phyloP scores from a whole-genome alignment of 2,113 vertebrate species.

The Sporophila hypoxantha region DNA sequence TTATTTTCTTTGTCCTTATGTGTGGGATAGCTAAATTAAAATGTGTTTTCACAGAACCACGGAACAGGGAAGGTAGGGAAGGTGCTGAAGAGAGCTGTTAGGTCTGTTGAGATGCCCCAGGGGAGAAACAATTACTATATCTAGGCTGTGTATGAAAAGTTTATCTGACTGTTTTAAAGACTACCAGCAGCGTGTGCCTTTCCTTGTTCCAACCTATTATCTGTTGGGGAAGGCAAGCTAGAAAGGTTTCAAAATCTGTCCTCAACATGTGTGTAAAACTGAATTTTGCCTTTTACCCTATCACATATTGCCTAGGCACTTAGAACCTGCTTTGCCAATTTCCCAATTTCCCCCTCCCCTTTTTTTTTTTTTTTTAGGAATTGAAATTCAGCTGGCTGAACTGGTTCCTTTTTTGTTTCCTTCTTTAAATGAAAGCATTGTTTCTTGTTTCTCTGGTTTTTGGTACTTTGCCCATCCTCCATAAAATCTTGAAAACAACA shows the following conservation, averaged over 20 bases:
- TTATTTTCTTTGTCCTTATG: constrained; percentile 24
- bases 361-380: neutral
- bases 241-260: neutral
- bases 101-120: neutral
- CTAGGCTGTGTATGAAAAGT: neutral
- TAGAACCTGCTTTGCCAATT: neutral
- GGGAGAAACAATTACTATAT: neutral
- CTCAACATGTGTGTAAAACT: neutral
- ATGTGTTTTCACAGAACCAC: neutral
- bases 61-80: neutral
- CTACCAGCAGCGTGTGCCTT: neutral
- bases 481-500: neutral
- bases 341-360: fast-evolving
- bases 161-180: neutral
- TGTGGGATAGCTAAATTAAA: neutral
- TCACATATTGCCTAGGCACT: neutral
- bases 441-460: neutral
- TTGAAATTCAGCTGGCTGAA: constrained; percentile 12
- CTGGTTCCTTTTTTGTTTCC: constrained; percentile 11
- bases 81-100: neutral
- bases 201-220: neutral
- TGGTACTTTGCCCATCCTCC: neutral
- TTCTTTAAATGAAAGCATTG: neutral
- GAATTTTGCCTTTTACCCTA: neutral
- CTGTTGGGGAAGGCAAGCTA: neutral